Conservation (phyloP, 2,113 vertebrate species). For the Tragelaphus imberbis region DNA sequence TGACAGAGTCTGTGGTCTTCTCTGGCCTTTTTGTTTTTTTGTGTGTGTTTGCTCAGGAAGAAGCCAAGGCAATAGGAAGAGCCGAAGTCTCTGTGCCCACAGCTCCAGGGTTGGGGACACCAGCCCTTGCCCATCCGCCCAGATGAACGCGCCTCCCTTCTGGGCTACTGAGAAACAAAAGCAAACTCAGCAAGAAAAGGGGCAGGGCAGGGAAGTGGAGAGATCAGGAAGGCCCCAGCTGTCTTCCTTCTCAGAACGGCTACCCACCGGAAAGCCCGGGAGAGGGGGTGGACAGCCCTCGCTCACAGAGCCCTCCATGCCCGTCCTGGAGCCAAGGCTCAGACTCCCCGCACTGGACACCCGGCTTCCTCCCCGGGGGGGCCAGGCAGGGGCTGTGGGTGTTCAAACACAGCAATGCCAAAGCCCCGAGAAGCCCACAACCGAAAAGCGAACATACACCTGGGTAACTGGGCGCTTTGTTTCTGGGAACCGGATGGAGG, state of each 20-base stretch:
- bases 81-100: neutral
- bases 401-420: neutral
- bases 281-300: neutral
- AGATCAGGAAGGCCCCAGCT: neutral
- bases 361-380: rapidly evolving
- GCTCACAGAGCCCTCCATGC: neutral
- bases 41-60: slow-evolving; percentile 3
- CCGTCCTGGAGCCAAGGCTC: neutral
- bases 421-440: neutral
- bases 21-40: slow-evolving; percentile 55
- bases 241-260: neutral
- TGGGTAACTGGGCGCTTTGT: neutral
- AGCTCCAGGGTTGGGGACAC: neutral
- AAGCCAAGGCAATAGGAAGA: slow-evolving; percentile 59
- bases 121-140: neutral
- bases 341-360: neutral
- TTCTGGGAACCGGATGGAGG: neutral
- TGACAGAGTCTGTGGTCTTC: slow-evolving; percentile 45
- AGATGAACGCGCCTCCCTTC: neutral
- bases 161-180: neutral
- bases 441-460: neutral
- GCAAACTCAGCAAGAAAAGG: neutral
- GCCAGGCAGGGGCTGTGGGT: neutral
- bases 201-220: neutral
- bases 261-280: neutral